Evolutionary conservation across 1,140 invertebrate genomes (phyloP).

Genomic region (Lineus longissimus): DNA sequence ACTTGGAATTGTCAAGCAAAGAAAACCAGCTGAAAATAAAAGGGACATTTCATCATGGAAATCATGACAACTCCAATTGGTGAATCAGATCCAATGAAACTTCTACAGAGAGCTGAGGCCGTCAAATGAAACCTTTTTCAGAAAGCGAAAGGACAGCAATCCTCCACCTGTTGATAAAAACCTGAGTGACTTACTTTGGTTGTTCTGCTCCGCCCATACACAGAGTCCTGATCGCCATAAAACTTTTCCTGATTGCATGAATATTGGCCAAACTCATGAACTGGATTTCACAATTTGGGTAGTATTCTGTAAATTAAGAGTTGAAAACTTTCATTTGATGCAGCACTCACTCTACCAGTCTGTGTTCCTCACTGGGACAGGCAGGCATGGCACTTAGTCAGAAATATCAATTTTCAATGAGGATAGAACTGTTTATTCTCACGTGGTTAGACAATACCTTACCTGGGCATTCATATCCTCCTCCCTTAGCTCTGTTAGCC

Average conservation of each 20-base stretch:
- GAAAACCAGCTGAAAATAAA: constrained; percentile 74
- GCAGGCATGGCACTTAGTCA: too few species aligned
- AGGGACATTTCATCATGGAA: constrained; percentile 3
- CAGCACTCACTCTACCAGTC: too few species aligned
- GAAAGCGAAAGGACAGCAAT: too few species aligned
- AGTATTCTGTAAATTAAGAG: constrained; percentile 58
- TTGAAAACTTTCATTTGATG: too few species aligned
- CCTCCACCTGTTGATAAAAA: too few species aligned
- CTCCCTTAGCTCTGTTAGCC: constrained; percentile 90
- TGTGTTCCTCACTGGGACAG: too few species aligned
- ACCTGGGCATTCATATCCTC: constrained; percentile 85
- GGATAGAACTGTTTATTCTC: background rate
- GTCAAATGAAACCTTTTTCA: too few species aligned
- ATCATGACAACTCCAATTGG: too few species aligned
- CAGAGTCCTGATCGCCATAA: constrained; percentile 60
- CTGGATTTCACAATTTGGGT: constrained; percentile 87
- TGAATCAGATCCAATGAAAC: too few species aligned
- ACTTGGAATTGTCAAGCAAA: constrained; percentile 76
- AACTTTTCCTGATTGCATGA: constrained; percentile 81
- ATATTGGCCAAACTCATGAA: constrained; percentile 98
- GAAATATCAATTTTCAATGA: too few species aligned
- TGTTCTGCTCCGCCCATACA: constrained; percentile 55
- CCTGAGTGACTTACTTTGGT: constrained; percentile 34
- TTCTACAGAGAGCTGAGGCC: too few species aligned
- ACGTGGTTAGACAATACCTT: too few species aligned